Evolutionary conservation across 37 sponge, comb jelly and placozoan species (phyloP).

Genomic region (Tethya wilhelma): DNA sequence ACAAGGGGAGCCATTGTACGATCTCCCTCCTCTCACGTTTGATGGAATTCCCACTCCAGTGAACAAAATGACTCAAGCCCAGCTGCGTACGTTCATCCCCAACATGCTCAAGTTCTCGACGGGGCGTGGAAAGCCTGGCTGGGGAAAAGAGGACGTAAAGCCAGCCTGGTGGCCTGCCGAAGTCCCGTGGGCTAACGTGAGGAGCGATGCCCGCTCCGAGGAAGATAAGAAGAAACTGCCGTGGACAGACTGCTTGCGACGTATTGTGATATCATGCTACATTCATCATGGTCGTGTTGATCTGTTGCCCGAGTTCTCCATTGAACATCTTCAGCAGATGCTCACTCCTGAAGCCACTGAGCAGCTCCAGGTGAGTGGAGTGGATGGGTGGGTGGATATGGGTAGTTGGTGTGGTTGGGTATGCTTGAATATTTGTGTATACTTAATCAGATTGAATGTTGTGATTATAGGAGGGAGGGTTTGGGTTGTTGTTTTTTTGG

Average conservation of each 20-base stretch:
- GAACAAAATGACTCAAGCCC: conserved; percentile 94
- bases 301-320: conserved; percentile 77
- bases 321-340: conserved; percentile 27
- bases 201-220: conserved; percentile 75
- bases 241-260: conserved; percentile 88
- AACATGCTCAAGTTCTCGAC: conserved; percentile 86
- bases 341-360: conserved; percentile 28
- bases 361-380: conserved; percentile 34
- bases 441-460: neutral
- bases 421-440: no score
- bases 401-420: no score
- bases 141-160: conserved; percentile 89
- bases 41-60: conserved; percentile 96
- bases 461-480: neutral
- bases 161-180: conserved; percentile 93
- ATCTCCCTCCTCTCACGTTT: conserved; percentile 87
- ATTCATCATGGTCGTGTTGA: conserved; percentile 76
- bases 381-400: no score
- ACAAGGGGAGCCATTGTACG: conserved; percentile 34
- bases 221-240: conserved; percentile 67
- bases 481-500: no score
- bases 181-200: conserved; percentile 89
- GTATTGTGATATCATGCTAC: conserved; percentile 83
- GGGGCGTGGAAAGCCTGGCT: conserved; percentile 90
- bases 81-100: conserved; percentile 90